A percentile compares a stretch with the other conserved stretches of the same genome.
Evolutionary conservation across 2,797 vertebrate genomes (phyloP).

Genomic region (Pampus argenteus): DNA sequence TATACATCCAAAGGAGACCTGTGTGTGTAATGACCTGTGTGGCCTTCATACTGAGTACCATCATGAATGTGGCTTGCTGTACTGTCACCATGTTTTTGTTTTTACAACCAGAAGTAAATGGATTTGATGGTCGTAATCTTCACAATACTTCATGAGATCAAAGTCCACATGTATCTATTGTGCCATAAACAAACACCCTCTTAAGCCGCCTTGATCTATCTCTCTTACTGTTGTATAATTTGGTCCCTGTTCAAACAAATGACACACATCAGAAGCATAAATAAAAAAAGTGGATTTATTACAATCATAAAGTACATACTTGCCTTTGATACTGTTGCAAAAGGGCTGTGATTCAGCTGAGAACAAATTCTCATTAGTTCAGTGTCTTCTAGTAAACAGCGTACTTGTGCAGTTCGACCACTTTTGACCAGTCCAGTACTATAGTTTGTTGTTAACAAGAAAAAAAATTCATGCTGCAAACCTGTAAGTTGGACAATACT

Average conservation of each 20-base stretch:
- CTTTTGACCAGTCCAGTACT: not conserved
- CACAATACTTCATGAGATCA: slow-evolving; percentile 65
- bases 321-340: slow-evolving; percentile 41
- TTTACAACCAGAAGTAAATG: slow-evolving; percentile 40
- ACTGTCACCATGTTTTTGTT: slow-evolving; percentile 9
- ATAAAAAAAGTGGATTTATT: slow-evolving; percentile 57
- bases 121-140: slow-evolving; percentile 39
- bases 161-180: slow-evolving; percentile 73
- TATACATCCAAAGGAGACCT: not conserved
- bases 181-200: slow-evolving; percentile 66
- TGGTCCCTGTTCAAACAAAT: slow-evolving; percentile 74
- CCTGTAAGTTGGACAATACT: not conserved
- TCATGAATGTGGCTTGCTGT: not conserved
- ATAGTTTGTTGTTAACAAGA: not conserved
- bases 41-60: not conserved
- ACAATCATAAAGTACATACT: slow-evolving; percentile 12
- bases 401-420: not conserved
- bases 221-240: slow-evolving; percentile 33
- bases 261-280: slow-evolving; percentile 18
- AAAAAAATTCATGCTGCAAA: slow-evolving; percentile 1
- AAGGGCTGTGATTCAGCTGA: slow-evolving; percentile 21
- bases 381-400: not conserved
- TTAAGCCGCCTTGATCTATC: slow-evolving; percentile 41
- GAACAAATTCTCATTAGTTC: not conserved
- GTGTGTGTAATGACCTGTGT: too few species aligned